Evolutionary conservation across 2,888 invertebrate species (phyloP).

Genomic region (Agapostemon virescens): DNA sequence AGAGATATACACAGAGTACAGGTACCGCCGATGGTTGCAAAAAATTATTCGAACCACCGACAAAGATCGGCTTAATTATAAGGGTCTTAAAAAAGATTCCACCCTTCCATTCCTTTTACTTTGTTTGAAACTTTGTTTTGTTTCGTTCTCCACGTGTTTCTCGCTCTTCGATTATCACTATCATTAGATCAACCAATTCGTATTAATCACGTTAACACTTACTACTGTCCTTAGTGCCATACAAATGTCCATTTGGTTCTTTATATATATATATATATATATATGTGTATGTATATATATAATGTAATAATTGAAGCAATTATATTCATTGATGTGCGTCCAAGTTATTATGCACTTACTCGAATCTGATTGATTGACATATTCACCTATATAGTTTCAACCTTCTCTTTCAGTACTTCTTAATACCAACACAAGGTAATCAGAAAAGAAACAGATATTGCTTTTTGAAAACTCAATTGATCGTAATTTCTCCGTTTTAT

Average conservation of each 20-base stretch:
- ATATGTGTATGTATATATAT: constrained; percentile 28
- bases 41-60: constrained; percentile 66
- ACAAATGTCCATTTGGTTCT: constrained; percentile 71
- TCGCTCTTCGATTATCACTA: constrained; percentile 50
- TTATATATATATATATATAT: constrained; percentile 47
- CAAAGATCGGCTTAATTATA: constrained; percentile 69
- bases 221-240: constrained; percentile 72
- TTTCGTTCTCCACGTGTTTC: constrained; percentile 38
- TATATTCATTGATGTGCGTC: constrained; percentile 65
- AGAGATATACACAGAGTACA: constrained; percentile 74
- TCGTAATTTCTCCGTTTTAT: constrained; percentile 8
- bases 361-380: constrained; percentile 46
- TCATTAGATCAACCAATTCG: constrained; percentile 60
- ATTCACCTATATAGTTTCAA: constrained; percentile 46
- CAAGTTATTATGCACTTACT: constrained; percentile 65
- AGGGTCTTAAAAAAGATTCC: constrained; percentile 64
- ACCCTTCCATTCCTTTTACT: constrained; percentile 39
- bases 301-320: constrained; percentile 68
- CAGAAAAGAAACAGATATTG: constrained; percentile 39
- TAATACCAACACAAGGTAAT: constrained; percentile 33
- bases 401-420: constrained; percentile 37
- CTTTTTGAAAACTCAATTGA: constrained; percentile 37
- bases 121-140: constrained; percentile 34
- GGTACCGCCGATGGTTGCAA: constrained; percentile 71
- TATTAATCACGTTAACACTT: constrained; percentile 68